These are phyloP conservation scores for Rhyacophila evoluta DNA, from an alignment of 2,888 invertebrate species.

Conservation along the genomic window DNA sequence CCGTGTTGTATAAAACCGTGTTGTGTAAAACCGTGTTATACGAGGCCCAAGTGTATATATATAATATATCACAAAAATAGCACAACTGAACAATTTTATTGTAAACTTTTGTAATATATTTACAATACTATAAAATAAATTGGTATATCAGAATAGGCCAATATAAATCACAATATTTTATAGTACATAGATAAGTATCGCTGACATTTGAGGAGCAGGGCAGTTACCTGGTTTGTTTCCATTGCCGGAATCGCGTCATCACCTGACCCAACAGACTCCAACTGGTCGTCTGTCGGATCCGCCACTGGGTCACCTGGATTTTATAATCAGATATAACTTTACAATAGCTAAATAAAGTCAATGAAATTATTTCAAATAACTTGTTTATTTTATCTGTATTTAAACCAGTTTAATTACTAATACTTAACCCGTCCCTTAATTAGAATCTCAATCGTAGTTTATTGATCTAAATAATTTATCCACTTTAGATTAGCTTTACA, in stretches of 20 bases:
- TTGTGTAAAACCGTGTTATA: too few relatives aligned
- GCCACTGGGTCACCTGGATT: constrained; percentile 30
- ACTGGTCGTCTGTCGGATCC: constrained; percentile 56
- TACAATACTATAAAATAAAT: too few relatives aligned
- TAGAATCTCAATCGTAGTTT: not conserved
- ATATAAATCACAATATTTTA: not conserved
- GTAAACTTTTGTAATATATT: too few relatives aligned
- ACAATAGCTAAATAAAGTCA: not conserved
- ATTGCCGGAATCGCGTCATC: constrained; percentile 60
- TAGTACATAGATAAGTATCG: constrained; percentile 30
- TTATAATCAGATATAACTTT: not conserved
- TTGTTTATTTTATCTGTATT: not conserved
- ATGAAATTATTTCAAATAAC: not conserved
- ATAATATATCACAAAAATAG: too few relatives aligned
- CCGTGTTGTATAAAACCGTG: too few relatives aligned
- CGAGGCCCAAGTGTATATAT: too few relatives aligned
- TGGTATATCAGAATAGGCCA: not conserved
- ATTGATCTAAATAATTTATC: too few relatives aligned
- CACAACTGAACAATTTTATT: too few relatives aligned
- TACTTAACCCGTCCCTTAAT: not conserved
- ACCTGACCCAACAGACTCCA: constrained; percentile 68
- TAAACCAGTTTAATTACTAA: not conserved
- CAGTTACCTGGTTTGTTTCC: constrained; percentile 20
- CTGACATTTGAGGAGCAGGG: not conserved
- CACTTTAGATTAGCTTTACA: too few relatives aligned